Evolutionary conservation across 2,888 invertebrate species (phyloP), one percentile per base, ranked within the genome.

Genomic region (Meliscaeva auricollis): DNA sequence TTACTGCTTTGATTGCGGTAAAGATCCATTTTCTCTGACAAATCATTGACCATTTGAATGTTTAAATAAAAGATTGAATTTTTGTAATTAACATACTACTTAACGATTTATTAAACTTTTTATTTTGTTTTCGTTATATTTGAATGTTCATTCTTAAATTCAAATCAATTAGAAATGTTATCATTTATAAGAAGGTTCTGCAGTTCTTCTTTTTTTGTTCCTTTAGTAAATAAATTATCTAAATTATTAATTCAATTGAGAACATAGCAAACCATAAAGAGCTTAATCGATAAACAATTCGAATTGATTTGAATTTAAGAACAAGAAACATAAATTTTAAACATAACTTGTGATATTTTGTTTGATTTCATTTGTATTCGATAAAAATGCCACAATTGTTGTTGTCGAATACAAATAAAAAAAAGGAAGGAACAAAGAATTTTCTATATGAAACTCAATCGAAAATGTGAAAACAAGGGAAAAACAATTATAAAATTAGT

Each of bases 41-140:
- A n/a, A n/a, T n/a, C n/a, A n/a, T n/a, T n/a, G n/a, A n/a, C n/a
- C n/a, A n/a, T n/a, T n/a, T n/a, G n/a, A n/a, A n/a, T n/a, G n/a
- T n/a, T n/a, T n/a, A n/a, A 26, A 26, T 26, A 26, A 26, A 26
- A 26, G 3, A 26, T 3, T 26, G 26, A 26, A 26, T 11, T 30
- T 17, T 50, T 26, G n/a, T 52, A 60, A 76, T 76, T 85, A 76
- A 85, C 79, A 85, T 74, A 76, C 80, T 80, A 85, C 60, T 80
- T 85, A 76, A 85, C 81, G 68, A 60, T 76, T 81, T 85, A 76
- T 81, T 85, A 80, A 76, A 76, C 44, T 81, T 68, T 76, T 68
- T 13, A 32, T 66, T 81, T 80, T 75, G 17, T 73, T 30, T 72
- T 22, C 41, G 11, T 52, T 72, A 48, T 17, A 72, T 15, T 13